phyloP scores from a whole-genome alignment of 2,113 vertebrate genomes.

The Mormoops blainvillei region DNA sequence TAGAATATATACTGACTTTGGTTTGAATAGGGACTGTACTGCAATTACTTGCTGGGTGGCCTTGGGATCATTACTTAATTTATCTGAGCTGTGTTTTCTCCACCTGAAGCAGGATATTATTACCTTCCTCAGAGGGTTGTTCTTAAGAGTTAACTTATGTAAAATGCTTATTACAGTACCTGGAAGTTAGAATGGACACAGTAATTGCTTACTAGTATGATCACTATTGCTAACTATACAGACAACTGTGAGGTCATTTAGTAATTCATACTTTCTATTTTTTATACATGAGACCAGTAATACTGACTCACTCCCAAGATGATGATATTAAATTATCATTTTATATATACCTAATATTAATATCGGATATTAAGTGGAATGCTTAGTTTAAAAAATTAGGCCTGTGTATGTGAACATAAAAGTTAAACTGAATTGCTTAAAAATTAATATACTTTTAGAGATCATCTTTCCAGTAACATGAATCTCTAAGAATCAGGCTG shows the following conservation, averaged over 20 bases:
- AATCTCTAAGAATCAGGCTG: neutral
- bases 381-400: neutral
- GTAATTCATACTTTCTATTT: neutral
- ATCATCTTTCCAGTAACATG: neutral
- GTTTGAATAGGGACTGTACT: neutral
- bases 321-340: neutral
- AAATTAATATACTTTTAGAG: neutral
- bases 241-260: neutral
- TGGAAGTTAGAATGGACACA: neutral
- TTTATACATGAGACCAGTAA: neutral
- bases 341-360: no score
- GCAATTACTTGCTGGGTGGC: neutral
- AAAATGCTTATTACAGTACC: neutral
- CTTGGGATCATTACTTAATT: neutral
- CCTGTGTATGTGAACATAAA: neutral
- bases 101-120: neutral
- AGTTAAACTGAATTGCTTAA: slow-evolving; percentile 4
- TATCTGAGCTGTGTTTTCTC: neutral
- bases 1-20: neutral
- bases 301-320: neutral
- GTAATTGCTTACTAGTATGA: neutral
- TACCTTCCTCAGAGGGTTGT: neutral
- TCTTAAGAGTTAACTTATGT: neutral
- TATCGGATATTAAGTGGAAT: neutral
- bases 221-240: neutral